Evolutionary conservation across 2,797 vertebrate species (phyloP), one percentile per base, ranked within the genome.

Genomic region (Neopelma chrysocephalum): DNA sequence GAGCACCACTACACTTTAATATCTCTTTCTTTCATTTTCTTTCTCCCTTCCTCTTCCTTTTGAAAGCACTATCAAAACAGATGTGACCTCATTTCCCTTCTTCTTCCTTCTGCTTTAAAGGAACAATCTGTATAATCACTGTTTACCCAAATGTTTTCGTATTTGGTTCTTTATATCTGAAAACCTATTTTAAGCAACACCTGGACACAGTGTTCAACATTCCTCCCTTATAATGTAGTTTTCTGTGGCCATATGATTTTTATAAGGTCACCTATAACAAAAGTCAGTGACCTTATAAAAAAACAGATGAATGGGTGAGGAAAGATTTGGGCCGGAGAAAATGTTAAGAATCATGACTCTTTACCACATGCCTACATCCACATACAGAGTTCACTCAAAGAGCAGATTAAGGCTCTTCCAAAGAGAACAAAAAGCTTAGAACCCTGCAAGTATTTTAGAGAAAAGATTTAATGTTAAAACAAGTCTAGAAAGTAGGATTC

Each of bases 231-330:
- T 48, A 82, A 73, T 5, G 9, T 14, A 81, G 53, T 50, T 73
- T 80, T 80, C 48, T 80, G 34, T 19, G 80, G 45, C 26, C 65
- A 68, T 34, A 36, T 43, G 42, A 29, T 70, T 91, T 96, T 93
- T 87, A 60, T 69, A 90, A 95, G 89, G 77, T 91, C 94, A 87
- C 26, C 31, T 65, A 64, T 71, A 66, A 92, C 36, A 60, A n/a
- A 48, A 79, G 47, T 82, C 45, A 36, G 50, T 94, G 87, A 95
- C 81, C 71, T 96, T 89, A 85, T 43, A 56, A 85, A 96, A 85
- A 79, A 27, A 2, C 13, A 61, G 51, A 78, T 62, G 78, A 84
- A 89, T 71, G 36, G 40, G 38, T 77, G 54, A 82, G 64, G 65
- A 94, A 90, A 86, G 62, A 56, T 87, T 79, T 80, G 56, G 53